These are phyloP conservation scores for Hassar affinis DNA, from an alignment of 2,113 vertebrate genomes.

Conservation along the genomic window DNA sequence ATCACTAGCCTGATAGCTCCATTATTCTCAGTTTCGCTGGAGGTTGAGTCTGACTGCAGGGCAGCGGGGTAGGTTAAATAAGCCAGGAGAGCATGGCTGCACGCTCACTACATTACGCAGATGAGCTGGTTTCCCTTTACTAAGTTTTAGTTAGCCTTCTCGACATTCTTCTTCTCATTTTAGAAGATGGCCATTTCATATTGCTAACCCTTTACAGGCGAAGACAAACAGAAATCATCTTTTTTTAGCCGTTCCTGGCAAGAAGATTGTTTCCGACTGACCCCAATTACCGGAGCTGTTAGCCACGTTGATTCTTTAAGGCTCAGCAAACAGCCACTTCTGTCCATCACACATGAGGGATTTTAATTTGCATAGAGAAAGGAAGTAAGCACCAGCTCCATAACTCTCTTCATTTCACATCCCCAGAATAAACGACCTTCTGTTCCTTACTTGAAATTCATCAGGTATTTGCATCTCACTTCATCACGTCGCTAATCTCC, in stretches of 20 bases:
- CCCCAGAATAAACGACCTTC: slow-evolving; percentile 51
- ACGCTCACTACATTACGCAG: background rate
- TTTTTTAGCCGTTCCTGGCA: slow-evolving; percentile 25
- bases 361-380: slow-evolving; percentile 47
- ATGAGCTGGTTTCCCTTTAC: slow-evolving; percentile 9
- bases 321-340: slow-evolving; percentile 48
- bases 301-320: slow-evolving; percentile 46
- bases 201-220: background rate
- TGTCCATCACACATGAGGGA: slow-evolving; percentile 32
- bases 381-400: slow-evolving; percentile 30
- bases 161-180: background rate
- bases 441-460: slow-evolving; percentile 55
- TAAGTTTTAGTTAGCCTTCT: background rate
- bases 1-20: slow-evolving; percentile 48
- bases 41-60: background rate
- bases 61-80: background rate
- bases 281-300: slow-evolving; percentile 55
- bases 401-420: slow-evolving; percentile 43
- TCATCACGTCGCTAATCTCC: slow-evolving; percentile 51
- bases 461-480: slow-evolving; percentile 55
- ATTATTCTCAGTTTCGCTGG: slow-evolving; percentile 47
- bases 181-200: background rate
- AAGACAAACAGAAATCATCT: slow-evolving; percentile 41
- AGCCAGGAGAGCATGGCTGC: background rate
- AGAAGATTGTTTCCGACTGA: slow-evolving; percentile 50